These are phyloP conservation scores for Falco novaeseelandiae DNA, from an alignment of 2,797 vertebrate species.

Conservation along the genomic window DNA sequence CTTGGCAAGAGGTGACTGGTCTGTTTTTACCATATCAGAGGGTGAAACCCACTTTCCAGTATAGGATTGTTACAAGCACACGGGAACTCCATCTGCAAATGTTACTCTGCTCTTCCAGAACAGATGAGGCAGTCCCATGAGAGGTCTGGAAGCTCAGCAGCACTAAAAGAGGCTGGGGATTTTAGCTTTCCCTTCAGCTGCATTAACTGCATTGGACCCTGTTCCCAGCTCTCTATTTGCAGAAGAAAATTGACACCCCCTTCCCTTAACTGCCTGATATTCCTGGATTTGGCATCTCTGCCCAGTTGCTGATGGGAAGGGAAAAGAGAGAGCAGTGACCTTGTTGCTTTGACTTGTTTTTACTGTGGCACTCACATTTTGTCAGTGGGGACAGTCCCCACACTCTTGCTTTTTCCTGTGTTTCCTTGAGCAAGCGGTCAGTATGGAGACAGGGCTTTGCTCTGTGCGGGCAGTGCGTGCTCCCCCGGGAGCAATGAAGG, in stretches of 20 bases:
- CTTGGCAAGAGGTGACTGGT: background rate
- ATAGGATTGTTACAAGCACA: background rate
- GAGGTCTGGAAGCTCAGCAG: background rate
- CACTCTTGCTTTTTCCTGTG: background rate
- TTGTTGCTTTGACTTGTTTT: background rate
- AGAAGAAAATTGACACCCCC: background rate
- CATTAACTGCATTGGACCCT: background rate
- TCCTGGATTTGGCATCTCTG: conserved; percentile 8
- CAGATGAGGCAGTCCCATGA: background rate
- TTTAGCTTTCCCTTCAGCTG: background rate
- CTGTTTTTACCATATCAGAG: background rate
- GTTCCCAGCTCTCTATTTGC: background rate
- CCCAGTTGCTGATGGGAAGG: background rate
- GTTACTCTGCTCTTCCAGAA: background rate
- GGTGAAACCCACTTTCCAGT: too few species aligned
- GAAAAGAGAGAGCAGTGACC: background rate
- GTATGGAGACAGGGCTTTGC: background rate
- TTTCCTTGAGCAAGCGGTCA: background rate
- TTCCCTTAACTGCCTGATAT: background rate
- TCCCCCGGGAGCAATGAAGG: background rate
- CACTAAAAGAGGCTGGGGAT: background rate
- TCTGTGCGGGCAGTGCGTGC: background rate
- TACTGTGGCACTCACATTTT: background rate
- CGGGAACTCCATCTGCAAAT: background rate
- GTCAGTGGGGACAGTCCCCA: background rate